Conservation (phyloP, 2,113 vertebrate species). For the Bufo gargarizans region DNA sequence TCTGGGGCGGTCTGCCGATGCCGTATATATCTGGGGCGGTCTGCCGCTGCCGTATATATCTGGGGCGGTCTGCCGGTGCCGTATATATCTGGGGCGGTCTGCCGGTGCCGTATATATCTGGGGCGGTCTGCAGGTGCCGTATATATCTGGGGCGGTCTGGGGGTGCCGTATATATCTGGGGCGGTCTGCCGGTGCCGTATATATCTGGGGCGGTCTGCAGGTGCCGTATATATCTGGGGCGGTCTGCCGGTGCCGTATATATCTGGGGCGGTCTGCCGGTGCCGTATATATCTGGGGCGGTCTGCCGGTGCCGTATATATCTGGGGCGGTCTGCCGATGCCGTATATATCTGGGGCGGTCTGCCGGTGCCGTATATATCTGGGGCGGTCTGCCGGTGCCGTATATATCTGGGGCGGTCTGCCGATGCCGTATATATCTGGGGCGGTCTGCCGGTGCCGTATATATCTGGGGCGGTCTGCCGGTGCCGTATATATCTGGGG, state of each 20-base stretch:
- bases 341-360: neutral
- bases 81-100: neutral
- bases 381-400: neutral
- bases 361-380: neutral
- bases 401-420: neutral
- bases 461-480: neutral
- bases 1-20: too few relatives aligned
- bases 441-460: neutral
- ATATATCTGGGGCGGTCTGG: neutral
- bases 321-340: neutral
- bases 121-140: neutral
- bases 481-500: neutral
- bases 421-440: neutral
- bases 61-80: neutral
- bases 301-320: neutral
- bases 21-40: neutral
- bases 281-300: neutral
- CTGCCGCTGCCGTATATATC: neutral
- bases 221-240: neutral
- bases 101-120: neutral
- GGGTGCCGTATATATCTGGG: neutral
- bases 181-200: neutral
- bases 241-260: neutral
- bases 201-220: neutral
- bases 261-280: too few relatives aligned